These are phyloP conservation scores for Sylvietta virens DNA, from an alignment of 2,113 vertebrate species.

Conservation along the genomic window DNA sequence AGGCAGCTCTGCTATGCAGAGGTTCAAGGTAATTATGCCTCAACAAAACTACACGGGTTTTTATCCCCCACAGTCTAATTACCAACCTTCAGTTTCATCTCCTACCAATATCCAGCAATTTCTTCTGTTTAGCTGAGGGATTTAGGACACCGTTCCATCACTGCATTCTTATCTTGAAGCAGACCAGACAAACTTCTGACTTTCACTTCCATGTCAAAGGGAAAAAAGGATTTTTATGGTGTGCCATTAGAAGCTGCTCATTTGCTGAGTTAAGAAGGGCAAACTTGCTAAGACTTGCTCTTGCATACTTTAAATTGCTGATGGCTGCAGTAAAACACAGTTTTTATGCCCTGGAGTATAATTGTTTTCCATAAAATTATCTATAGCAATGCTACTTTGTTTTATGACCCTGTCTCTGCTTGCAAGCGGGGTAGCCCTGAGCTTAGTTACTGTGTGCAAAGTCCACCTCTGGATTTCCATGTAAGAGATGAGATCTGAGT, in stretches of 20 bases:
- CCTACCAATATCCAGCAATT: neutral
- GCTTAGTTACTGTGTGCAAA: neutral
- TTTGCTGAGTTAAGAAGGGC: neutral
- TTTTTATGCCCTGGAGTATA: constrained; percentile 11
- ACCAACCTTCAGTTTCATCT: neutral
- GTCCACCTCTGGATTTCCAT: neutral
- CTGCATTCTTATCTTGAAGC: neutral
- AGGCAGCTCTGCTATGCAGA: neutral
- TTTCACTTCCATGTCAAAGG: neutral
- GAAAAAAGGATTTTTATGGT: neutral
- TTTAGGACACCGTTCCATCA: neutral
- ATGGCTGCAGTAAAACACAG: neutral
- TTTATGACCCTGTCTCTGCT: neutral
- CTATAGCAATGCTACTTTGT: neutral
- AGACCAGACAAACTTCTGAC: neutral
- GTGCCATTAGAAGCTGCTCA: neutral
- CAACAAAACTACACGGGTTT: neutral
- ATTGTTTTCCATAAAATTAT: neutral
- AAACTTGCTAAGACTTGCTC: constrained; percentile 15
- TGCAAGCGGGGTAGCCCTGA: neutral
- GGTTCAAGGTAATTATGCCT: neutral
- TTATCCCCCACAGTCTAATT: neutral
- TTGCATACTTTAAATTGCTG: constrained; percentile 18
- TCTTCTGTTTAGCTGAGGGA: neutral
- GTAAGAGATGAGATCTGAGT: neutral